These are phyloP conservation scores for Aepyceros melampus DNA, from an alignment of 2,113 vertebrate genomes.

Conservation along the genomic window DNA sequence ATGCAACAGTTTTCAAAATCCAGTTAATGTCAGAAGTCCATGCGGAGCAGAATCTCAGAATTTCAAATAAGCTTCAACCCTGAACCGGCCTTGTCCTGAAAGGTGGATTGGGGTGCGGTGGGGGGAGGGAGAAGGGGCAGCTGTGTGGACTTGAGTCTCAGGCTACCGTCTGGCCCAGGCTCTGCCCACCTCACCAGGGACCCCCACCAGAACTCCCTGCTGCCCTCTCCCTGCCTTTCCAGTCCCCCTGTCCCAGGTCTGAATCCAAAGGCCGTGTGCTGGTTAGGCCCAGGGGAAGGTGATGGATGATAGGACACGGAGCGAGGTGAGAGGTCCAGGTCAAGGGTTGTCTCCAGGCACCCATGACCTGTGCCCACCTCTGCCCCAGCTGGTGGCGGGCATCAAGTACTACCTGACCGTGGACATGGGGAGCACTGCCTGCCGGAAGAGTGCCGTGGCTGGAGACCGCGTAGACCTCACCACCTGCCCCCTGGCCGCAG, in stretches of 20 bases:
- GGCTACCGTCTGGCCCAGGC: neutral
- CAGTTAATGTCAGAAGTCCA: neutral
- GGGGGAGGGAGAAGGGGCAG: neutral
- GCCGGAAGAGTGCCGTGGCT: slow-evolving; percentile 78
- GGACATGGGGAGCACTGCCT: slow-evolving; percentile 85
- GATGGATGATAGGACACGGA: neutral
- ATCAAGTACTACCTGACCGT: slow-evolving; percentile 85
- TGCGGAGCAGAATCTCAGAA: neutral
- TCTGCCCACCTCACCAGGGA: neutral
- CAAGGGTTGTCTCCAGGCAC: no score
- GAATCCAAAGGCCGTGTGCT: neutral
- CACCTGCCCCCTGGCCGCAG: slow-evolving; percentile 74
- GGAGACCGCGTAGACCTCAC: slow-evolving; percentile 77
- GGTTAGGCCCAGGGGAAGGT: neutral
- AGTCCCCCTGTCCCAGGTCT: neutral
- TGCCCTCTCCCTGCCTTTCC: neutral
- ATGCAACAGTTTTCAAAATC: neutral
- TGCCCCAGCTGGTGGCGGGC: slow-evolving; percentile 84
- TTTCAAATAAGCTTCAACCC: neutral
- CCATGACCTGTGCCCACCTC: neutral
- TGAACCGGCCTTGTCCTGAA: neutral
- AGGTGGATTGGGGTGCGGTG: neutral
- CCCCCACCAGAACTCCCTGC: neutral
- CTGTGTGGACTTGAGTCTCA: neutral
- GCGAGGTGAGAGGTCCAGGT: neutral